phyloP scores from a whole-genome alignment of 2,797 vertebrate species.

The Spondyliosoma cantharus region DNA sequence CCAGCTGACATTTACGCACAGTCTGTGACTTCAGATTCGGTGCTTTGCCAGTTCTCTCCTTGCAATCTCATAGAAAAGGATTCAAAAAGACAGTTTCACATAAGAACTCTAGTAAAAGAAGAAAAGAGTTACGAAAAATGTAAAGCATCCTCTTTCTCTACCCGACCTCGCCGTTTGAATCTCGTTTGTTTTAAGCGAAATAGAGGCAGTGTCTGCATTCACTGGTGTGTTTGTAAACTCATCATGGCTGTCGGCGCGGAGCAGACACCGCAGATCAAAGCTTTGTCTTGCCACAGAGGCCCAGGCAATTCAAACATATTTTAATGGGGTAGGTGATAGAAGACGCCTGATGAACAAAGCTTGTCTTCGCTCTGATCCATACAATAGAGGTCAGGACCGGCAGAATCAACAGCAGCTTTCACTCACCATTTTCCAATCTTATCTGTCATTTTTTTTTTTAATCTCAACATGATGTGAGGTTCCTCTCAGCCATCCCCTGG shows the following conservation, averaged over 20 bases:
- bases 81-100: constrained; percentile 21
- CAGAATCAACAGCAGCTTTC: constrained; percentile 41
- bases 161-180: neutral
- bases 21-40: neutral
- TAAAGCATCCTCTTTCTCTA: neutral
- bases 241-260: constrained; percentile 62
- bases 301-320: constrained; percentile 82
- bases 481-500: neutral
- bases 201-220: neutral
- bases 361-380: constrained; percentile 60
- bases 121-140: neutral
- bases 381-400: constrained; percentile 47
- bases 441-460: constrained; percentile 41
- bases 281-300: constrained; percentile 66
- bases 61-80: constrained; percentile 9
- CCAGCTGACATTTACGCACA: constrained; percentile 6
- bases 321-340: constrained; percentile 76
- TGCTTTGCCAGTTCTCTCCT: neutral
- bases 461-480: constrained; percentile 12
- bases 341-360: constrained; percentile 77
- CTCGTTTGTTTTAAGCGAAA: constrained; percentile 11
- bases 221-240: constrained; percentile 32
- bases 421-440: constrained; percentile 47
- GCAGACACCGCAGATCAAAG: constrained; percentile 82
- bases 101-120: constrained; percentile 10